Percentiles rank a stretch among this genome's conserved stretches.
Evolutionary conservation across 1,140 invertebrate genomes (phyloP).

Genomic region (Drosophila aff.): DNA sequence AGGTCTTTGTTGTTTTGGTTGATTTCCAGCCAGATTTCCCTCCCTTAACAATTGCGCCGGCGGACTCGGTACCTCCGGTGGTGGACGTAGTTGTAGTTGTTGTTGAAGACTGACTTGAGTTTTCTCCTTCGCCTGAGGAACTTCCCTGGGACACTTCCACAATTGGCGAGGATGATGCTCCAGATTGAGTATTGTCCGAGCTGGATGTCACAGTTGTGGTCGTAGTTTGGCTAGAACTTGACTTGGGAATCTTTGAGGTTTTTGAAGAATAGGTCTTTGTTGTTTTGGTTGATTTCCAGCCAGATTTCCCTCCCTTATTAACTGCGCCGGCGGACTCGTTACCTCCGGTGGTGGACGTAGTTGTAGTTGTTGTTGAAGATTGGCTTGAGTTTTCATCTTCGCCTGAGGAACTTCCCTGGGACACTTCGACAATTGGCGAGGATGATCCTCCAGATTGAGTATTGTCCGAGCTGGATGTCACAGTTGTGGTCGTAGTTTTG

Average conservation of each 20-base stretch:
- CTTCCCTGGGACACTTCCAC: background rate
- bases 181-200: background rate
- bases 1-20: conserved; percentile 31
- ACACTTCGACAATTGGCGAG: background rate
- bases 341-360: background rate
- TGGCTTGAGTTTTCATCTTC: too few species aligned
- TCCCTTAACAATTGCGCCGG: background rate
- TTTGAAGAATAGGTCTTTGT: background rate
- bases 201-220: conserved; percentile 20
- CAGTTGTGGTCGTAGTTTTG: conserved; percentile 17
- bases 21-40: conserved; percentile 11
- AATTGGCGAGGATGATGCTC: background rate
- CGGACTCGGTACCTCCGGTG: background rate
- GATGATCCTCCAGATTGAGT: background rate
- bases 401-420: background rate
- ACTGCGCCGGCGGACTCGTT: background rate
- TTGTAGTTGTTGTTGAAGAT: too few species aligned
- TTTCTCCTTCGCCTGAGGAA: background rate
- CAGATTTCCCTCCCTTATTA: background rate
- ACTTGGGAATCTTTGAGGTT: conserved; percentile 5
- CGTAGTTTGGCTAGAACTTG: background rate
- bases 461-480: background rate
- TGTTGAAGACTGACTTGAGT: conserved; percentile 2
- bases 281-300: too few species aligned
- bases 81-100: conserved; percentile 10